phyloP scores from a whole-genome alignment of 1,140 invertebrate species.

The Lucilia cuprina region DNA sequence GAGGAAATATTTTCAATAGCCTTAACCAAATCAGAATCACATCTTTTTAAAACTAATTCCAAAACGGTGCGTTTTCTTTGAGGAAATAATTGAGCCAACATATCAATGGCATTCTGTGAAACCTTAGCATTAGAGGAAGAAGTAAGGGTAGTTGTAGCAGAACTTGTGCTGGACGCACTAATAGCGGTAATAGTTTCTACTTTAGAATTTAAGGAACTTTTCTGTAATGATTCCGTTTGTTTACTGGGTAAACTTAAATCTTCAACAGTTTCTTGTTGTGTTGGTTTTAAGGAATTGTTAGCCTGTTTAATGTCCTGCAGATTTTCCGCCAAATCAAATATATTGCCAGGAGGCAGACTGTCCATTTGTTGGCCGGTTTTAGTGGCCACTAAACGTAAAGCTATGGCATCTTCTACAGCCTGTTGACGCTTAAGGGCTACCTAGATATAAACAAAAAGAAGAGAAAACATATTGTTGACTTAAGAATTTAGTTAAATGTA shows the following conservation, averaged over 20 bases:
- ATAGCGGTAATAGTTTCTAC: not conserved
- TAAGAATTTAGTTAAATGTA: not conserved
- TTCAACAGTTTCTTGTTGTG: not conserved
- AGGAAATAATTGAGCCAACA: slow-evolving; percentile 85
- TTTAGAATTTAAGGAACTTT: not conserved
- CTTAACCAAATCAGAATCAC: slow-evolving; percentile 84
- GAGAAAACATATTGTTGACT: not conserved
- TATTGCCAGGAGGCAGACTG: slow-evolving; percentile 87
- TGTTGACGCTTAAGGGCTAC: slow-evolving; percentile 97
- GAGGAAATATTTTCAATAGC: slow-evolving; percentile 58
- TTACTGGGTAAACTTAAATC: slow-evolving; percentile 27
- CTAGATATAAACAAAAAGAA: slow-evolving; percentile 62
- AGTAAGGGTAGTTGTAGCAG: not conserved
- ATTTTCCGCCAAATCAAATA: slow-evolving; percentile 84
- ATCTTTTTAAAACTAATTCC: slow-evolving; percentile 84
- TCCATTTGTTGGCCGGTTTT: slow-evolving; percentile 83
- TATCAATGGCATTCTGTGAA: slow-evolving; percentile 77
- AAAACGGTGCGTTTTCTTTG: slow-evolving; percentile 85
- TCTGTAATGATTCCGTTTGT: not conserved
- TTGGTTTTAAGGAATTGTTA: not conserved
- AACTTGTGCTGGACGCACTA: not conserved
- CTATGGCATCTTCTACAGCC: slow-evolving; percentile 96
- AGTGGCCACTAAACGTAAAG: slow-evolving; percentile 87
- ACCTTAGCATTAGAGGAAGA: slow-evolving; percentile 45
- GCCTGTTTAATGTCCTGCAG: not conserved